A percentile compares a stretch with the other conserved stretches of the same genome.
These are phyloP conservation scores for Arion vulgaris DNA, from an alignment of 1,140 invertebrate species.

Conservation along the genomic window DNA sequence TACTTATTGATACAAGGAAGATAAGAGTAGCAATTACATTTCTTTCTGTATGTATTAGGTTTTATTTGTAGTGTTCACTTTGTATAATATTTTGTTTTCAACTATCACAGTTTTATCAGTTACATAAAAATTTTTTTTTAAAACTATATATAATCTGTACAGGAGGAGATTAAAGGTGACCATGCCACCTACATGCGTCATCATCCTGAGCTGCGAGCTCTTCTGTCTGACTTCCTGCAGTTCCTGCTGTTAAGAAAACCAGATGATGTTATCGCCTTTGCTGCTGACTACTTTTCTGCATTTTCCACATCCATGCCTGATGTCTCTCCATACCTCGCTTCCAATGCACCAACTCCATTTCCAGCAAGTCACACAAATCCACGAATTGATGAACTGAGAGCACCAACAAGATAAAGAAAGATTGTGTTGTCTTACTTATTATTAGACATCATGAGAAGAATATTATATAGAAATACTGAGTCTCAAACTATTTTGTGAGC, in stretches of 20 bases:
- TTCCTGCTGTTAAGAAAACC: conserved; percentile 72
- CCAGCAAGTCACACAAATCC: conserved; percentile 66
- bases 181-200: conserved; percentile 69
- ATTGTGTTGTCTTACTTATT: too few species aligned
- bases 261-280: conserved; percentile 69
- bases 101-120: too few species aligned
- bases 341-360: conserved; percentile 64
- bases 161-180: conserved; percentile 71
- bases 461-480: too few species aligned
- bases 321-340: conserved; percentile 61
- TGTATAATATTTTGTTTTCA: too few species aligned
- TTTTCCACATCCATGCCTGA: conserved; percentile 67
- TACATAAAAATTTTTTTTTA: too few species aligned
- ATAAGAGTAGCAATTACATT: too few species aligned
- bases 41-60: too few species aligned
- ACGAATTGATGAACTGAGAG: conserved; percentile 64
- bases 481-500: too few species aligned
- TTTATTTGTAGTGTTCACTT: too few species aligned
- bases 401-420: conserved; percentile 56
- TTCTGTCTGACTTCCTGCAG: conserved; percentile 72
- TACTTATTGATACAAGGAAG: too few species aligned
- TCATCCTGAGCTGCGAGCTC: conserved; percentile 70
- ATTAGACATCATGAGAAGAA: too few species aligned
- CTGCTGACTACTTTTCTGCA: conserved; percentile 72
- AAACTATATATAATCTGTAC: conserved; percentile 39